Evolutionary conservation across 1,140 invertebrate genomes (phyloP), one percentile per base, ranked within the genome.

Genomic region (Ceratitis capitata): DNA sequence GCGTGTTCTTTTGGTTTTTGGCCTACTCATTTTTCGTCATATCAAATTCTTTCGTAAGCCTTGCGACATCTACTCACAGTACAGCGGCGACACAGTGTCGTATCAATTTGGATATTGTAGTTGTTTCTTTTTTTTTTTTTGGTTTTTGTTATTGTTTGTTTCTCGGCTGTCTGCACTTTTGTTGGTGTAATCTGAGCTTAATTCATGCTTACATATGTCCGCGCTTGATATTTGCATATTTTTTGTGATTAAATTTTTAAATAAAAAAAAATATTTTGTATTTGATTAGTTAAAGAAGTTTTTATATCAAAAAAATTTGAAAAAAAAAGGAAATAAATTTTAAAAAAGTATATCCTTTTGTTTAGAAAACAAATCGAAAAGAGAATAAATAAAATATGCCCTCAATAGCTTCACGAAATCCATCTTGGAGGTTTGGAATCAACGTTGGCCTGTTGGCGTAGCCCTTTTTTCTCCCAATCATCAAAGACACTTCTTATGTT

Each of bases 21-120:
- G 53, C 16, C 39, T 78, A 45, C 39, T 78, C 39, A 78, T 78
- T 78, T 78, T 78, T 45, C 39, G 69, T 9, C 69, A 45, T 78
- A 78, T 42, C 69, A 42, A 78, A 78, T 42, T 78, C 26, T 78
- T 78, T 26, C 39, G 19, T 45, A 78, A 78, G 26, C 19, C 39
- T 42, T 78, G 69, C 61, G 61, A 69, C 61, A 69, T 69, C 32
- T 69, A 69, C 61, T 69, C 61, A 14, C 26, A n/a, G n/a, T 45
- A 78, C 39, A 78, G 23, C 69, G 69, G 86, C 85, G 87, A 86
- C 87, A 85, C 86, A 84, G 84, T 87, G 85, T 35, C 82, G 86
- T 86, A 86, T 86, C 85, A 86, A 82, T 86, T 84, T 84, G 14
- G 64, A 84, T 83, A 53, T 84, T 10, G 58, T 35, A 32, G 4